Evolutionary conservation across 2,113 vertebrate genomes (phyloP), one percentile per base, ranked within the genome.

Genomic region (Phycodurus eques): DNA sequence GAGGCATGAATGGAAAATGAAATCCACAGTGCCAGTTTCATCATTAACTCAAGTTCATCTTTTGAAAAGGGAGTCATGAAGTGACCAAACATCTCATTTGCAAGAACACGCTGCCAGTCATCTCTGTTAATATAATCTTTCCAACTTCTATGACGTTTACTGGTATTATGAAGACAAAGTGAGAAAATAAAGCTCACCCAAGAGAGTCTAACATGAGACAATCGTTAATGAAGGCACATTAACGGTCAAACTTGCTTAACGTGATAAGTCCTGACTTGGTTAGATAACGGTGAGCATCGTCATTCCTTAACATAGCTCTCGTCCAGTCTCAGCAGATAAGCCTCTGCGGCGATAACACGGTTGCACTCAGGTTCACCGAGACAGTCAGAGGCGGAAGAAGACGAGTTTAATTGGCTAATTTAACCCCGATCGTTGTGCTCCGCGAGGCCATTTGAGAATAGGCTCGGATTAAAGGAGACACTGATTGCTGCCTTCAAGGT

Each of bases 261-360:
- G 64, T 57, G 78, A 81, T 84, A 83, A 86, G 82, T 83, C 73
- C 71, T 74, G 71, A 27, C 74, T 42, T 1, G 49, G 68, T 89
- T 87, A 88, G 75, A 70, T 84, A 89, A 89, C 66, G 2, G 35
- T 27, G 62, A 64, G 72, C 20, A 67, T 79, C 35, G 15, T 70
- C 76, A 76, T 65, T 59, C 70, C 80, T 78, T 72, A 71, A 77
- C 78, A 76, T 31, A 80, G 76, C 76, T 78, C 69, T 4, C 65
- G 31, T 61, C 68, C 64, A 39, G 78, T 53, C 78, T 51, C 56
- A 53, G 70, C 75, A 83, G 84, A 87, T 85, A 83, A 86, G 76
- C 76, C 73, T 74, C 71, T 65, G 71, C 43, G 65, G 75, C 3
- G 71, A 81, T 79, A 81, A 71, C n/a, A 4, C 64, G 54, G 62